Conservation (phyloP, 2,888 invertebrate species). For the Sepiola atlantica region DNA sequence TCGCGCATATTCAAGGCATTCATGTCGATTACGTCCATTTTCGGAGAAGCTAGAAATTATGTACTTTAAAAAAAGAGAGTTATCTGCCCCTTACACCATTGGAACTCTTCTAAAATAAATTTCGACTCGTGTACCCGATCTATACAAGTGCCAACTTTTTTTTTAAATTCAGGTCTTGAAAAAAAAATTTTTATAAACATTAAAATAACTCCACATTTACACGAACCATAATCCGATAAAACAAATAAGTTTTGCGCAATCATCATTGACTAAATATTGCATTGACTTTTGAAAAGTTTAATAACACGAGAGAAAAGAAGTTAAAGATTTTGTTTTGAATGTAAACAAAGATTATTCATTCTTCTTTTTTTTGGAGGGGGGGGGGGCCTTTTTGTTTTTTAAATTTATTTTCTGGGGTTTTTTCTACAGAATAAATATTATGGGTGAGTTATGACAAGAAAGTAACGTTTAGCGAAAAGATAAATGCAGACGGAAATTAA, state of each 20-base stretch:
- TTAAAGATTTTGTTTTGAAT: neutral
- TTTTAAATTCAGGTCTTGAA: no score
- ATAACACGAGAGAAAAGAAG: neutral
- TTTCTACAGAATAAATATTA: neutral
- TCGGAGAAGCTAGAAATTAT: no score
- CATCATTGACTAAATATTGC: neutral
- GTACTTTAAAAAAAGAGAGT: no score
- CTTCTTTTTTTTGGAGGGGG: neutral
- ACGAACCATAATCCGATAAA: neutral
- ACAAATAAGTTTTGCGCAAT: neutral
- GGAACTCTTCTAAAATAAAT: no score
- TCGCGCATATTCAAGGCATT: no score
- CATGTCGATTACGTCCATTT: no score
- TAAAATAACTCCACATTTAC: no score
- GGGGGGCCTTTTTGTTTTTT: neutral
- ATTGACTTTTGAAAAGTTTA: neutral
- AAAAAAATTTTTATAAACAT: no score
- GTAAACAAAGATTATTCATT: neutral
- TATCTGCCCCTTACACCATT: no score
- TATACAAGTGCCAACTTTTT: no score
- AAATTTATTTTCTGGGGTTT: no score
- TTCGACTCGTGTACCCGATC: no score
- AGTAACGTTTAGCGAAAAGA: neutral
- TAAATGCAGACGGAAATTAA: slow-evolving; percentile 16
- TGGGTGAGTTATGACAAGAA: neutral